Evolutionary conservation across 2,113 vertebrate genomes (phyloP), one percentile per base, ranked within the genome.

Genomic region (Stercorarius parasiticus): DNA sequence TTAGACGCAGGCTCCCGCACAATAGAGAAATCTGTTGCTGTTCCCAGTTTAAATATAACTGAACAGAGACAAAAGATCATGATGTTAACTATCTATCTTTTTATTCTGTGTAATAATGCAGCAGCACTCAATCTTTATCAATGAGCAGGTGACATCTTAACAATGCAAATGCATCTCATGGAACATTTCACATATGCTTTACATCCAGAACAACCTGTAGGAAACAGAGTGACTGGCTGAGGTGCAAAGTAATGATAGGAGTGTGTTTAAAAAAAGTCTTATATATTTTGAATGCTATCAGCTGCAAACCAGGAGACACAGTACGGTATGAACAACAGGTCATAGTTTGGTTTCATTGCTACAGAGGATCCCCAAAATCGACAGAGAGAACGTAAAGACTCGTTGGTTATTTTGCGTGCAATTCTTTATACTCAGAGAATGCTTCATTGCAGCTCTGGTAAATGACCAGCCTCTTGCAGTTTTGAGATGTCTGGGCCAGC

Each of bases 11-110:
- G 42, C 61, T 93, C 55, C 15, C 0, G 7, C 38, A 90, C 42
- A 94, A 82, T 42, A 50, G 38, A 95, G 78, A 87, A 85, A 82
- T 74, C 56, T 79, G 61, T 74, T 82, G 69, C 70, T 67, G n/a
- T 83, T 93, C 85, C 38, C 66, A 71, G 29, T 90, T 94, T 90
- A 95, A 96, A 96, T 85, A 76, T 66, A 95, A 93, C 65, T 52
- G 82, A 94, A 58, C 27, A 84, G 81, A 91, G 73, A 93, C 65
- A 93, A 87, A 90, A 82, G 70, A 84, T 47, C 73, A 40, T 12
- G 50, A 73, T 94, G 88, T 47, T 58, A 93, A 59, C 74, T 71
- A 43, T 61, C 58, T 81, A 73, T 42, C 86, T 84, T 89, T 78
- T 56, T 82, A 64, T 91, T 82, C 56, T 32, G 29, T 64, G 29